These are phyloP conservation scores for Homalodisca vitripennis DNA, from an alignment of 1,140 invertebrate genomes.

Conservation along the genomic window DNA sequence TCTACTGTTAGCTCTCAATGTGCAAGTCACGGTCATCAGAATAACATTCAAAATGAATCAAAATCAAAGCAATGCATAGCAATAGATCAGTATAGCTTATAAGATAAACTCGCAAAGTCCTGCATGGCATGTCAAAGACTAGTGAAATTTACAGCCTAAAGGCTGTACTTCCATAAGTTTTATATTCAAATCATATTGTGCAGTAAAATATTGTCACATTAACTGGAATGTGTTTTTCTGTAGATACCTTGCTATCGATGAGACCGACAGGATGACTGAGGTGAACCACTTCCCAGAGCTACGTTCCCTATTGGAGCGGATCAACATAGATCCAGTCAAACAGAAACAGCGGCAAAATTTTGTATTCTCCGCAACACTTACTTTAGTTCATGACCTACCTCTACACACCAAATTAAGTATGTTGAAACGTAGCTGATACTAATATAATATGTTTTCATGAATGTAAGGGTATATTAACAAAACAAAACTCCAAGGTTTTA, in stretches of 20 bases:
- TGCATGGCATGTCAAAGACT: no score
- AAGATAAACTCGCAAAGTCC: no score
- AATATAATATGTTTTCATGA: not conserved
- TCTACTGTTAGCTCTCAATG: no score
- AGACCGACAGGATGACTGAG: slow-evolving; percentile 98
- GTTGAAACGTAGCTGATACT: not conserved
- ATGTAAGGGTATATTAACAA: not conserved
- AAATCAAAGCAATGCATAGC: no score
- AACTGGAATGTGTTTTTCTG: no score
- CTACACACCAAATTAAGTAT: slow-evolving; percentile 67
- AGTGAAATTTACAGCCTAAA: no score
- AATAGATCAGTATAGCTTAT: no score
- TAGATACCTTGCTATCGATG: slow-evolving; percentile 91
- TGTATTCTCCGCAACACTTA: slow-evolving; percentile 97
- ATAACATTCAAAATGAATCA: no score
- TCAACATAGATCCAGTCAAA: slow-evolving; percentile 56
- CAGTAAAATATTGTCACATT: no score
- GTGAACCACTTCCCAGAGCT: slow-evolving; percentile 95
- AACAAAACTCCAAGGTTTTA: not conserved
- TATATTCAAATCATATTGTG: no score
- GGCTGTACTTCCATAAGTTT: no score
- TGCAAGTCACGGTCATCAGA: no score
- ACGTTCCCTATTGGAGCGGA: slow-evolving; percentile 71
- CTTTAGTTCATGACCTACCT: slow-evolving; percentile 84
- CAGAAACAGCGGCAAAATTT: slow-evolving; percentile 80